Evolutionary conservation across 2,113 vertebrate species (phyloP), one percentile per base, ranked within the genome.

Genomic region (Thalassarche chlororhynchos): DNA sequence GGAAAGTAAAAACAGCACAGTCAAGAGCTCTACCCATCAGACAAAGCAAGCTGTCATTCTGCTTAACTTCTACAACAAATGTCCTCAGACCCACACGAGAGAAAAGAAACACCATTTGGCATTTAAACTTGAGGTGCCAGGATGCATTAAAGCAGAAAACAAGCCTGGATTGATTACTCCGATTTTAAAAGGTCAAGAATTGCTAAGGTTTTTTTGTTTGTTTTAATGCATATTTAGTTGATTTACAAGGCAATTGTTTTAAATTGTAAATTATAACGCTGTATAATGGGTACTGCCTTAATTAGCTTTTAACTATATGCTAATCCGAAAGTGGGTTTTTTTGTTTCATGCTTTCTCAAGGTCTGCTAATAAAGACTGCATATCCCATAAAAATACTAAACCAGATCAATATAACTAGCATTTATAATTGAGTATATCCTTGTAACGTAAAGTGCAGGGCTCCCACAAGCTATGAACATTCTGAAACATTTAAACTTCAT

Each of bases 31-130:
- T 97, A 89, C 91, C 89, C 91, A 89, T 98, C 97, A 98, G 95
- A 96, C 93, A 97, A 97, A 98, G 92, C 72, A 96, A 98, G 96
- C 96, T 98, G 98, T 97, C 98, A 98, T 68, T 98, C 98, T 98
- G 95, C 94, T 98, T 97, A 97, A 97, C 97, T 98, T 98, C 96
- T 96, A 90, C 96, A 96, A 97, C 82, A 32, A 98, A 98, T 87
- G 94, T 94, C 95, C 91, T 98, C 90, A 78, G 77, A 96, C 90
- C 87, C 95, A 94, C 79, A 95, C 9, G 75, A 85, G 85, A 97
- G 97, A 97, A 87, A 87, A 97, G 82, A 90, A 97, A 97, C 91
- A 97, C 93, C 82, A 66, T 70, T 97, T 98, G 97, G 95, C 98
- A 98, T 98, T 98, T 98, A 93, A 98, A 95, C 90, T 94, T 93